Percentiles rank a stretch among this genome's conserved stretches.
These are phyloP conservation scores for Diabrotica balteata DNA, from an alignment of 2,888 invertebrate species.

Conservation along the genomic window DNA sequence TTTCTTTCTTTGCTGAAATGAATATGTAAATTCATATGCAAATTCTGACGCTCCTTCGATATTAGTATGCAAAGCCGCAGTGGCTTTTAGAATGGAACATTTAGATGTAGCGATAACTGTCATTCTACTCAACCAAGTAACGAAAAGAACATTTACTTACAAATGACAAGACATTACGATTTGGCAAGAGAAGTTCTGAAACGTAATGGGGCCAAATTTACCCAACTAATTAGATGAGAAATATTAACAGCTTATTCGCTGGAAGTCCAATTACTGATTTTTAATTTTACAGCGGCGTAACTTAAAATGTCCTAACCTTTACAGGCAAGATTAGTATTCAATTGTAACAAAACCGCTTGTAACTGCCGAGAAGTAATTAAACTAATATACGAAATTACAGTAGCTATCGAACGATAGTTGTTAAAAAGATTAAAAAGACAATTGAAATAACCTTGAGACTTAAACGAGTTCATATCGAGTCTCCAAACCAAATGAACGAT, in stretches of 20 bases:
- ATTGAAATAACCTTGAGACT: no score
- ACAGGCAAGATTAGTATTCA: no score
- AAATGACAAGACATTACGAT: conserved; percentile 40
- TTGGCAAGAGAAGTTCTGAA: conserved; percentile 27
- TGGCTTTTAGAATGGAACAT: conserved; percentile 40
- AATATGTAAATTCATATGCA: conserved; percentile 39
- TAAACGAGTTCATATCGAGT: no score
- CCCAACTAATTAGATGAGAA: conserved; percentile 38
- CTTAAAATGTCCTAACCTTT: no score
- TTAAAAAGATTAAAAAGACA: no score
- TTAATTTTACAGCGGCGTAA: no score
- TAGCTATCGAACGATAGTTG: no score
- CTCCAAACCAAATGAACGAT: no score
- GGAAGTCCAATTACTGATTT: no score
- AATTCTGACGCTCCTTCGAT: conserved; percentile 27
- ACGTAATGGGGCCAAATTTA: conserved; percentile 39
- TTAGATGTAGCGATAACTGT: conserved; percentile 52
- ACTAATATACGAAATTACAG: no score
- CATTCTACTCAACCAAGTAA: conserved; percentile 48
- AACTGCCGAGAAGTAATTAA: no score
- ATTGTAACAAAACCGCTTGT: no score
- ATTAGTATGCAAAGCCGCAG: conserved; percentile 39
- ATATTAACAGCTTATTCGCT: neutral
- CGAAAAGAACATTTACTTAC: conserved; percentile 52
- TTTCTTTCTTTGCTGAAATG: conserved; percentile 32